Conservation (phyloP, 1,140 invertebrate species). For the Bombyx mandarina region DNA sequence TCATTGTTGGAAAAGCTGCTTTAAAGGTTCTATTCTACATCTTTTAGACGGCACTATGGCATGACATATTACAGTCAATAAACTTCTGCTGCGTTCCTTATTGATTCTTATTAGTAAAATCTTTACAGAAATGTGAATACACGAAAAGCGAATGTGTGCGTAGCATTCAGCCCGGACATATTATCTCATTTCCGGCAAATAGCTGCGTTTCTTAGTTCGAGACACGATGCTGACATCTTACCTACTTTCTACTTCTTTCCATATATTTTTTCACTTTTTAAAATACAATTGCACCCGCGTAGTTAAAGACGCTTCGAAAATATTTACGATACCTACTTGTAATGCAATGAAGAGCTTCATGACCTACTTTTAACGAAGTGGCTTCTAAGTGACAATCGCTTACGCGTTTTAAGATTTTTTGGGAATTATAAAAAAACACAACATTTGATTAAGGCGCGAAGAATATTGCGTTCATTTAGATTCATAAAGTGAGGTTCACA, state of each 20-base stretch:
- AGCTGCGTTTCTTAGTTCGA: slow-evolving; percentile 56
- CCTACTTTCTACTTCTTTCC: slow-evolving; percentile 59
- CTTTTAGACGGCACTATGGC: slow-evolving; percentile 69
- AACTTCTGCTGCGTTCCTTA: slow-evolving; percentile 68
- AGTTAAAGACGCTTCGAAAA: slow-evolving; percentile 57
- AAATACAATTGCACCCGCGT: slow-evolving; percentile 63
- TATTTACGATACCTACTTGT: slow-evolving; percentile 28
- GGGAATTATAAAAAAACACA: slow-evolving; percentile 8
- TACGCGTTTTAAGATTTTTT: slow-evolving; percentile 50
- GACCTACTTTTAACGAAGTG: slow-evolving; percentile 39
- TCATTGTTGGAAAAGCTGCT: slow-evolving; percentile 71
- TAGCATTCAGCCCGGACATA: slow-evolving; percentile 52
- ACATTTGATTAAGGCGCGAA: slow-evolving; percentile 25
- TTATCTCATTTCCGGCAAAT: slow-evolving; percentile 40
- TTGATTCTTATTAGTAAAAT: slow-evolving; percentile 63
- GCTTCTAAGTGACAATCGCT: slow-evolving; percentile 55
- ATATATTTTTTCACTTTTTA: slow-evolving; percentile 63
- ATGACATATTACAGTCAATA: slow-evolving; percentile 67
- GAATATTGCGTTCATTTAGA: slow-evolving; percentile 45
- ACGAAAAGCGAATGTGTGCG: slow-evolving; percentile 52
- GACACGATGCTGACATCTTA: slow-evolving; percentile 60
- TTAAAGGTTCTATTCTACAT: slow-evolving; percentile 69
- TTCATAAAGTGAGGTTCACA: slow-evolving; percentile 52
- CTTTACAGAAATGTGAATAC: slow-evolving; percentile 64
- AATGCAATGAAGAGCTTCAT: slow-evolving; percentile 56